Evolutionary conservation across 2,888 invertebrate genomes (phyloP).

Genomic region (Dendrolimus pini): DNA sequence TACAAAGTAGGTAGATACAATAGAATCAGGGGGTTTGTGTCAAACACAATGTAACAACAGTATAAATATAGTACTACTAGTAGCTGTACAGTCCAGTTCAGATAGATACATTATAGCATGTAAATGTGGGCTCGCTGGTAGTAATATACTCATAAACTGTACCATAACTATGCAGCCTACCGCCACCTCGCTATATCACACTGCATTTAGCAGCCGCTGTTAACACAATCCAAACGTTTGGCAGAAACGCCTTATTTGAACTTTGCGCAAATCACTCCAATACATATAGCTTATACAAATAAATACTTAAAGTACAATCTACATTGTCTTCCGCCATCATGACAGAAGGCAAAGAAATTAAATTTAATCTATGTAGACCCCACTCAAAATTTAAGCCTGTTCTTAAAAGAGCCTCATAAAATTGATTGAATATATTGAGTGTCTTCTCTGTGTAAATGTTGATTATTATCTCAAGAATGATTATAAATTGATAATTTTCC

Average conservation of each 20-base stretch:
- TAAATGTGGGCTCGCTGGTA: conserved; percentile 21
- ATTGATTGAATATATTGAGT: too few relatives aligned
- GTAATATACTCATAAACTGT: neutral
- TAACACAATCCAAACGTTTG: conserved; percentile 12
- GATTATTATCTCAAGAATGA: too few relatives aligned
- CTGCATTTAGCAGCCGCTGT: conserved; percentile 28
- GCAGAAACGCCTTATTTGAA: conserved; percentile 4
- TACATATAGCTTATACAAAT: too few relatives aligned
- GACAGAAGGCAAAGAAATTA: too few relatives aligned
- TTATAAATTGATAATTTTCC: too few relatives aligned
- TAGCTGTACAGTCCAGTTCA: neutral
- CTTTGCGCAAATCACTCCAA: conserved; percentile 6
- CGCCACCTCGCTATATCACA: conserved; percentile 23
- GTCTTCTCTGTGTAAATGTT: too few relatives aligned
- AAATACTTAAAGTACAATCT: too few relatives aligned
- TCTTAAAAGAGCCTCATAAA: too few relatives aligned
- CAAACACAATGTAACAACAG: neutral
- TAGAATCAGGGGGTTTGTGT: neutral
- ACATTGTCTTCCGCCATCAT: too few relatives aligned
- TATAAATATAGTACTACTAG: neutral
- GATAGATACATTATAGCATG: neutral
- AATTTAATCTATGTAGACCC: too few relatives aligned
- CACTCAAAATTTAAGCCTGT: too few relatives aligned
- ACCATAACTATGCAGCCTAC: conserved; percentile 34
- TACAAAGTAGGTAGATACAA: neutral